Conservation (phyloP, 1,140 invertebrate species). For the Brachionus rotundiformis region DNA sequence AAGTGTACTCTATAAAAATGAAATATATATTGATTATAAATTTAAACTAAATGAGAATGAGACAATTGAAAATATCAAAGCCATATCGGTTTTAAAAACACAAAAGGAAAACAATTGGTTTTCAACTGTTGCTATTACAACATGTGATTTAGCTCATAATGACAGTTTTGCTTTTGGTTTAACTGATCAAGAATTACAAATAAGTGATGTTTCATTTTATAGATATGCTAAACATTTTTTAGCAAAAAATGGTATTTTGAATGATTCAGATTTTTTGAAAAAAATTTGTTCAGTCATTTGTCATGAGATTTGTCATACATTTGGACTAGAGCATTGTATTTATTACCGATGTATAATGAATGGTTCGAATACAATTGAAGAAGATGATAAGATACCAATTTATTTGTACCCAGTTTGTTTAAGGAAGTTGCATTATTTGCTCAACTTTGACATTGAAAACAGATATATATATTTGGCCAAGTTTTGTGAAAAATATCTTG, state of each 20-base stretch:
- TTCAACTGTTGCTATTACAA: too few relatives aligned
- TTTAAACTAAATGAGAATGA: too few relatives aligned
- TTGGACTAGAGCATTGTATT: conserved; percentile 57
- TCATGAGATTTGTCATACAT: conserved; percentile 58
- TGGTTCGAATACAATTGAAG: conserved; percentile 56
- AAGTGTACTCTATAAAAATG: too few relatives aligned
- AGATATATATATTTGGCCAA: conserved; percentile 2
- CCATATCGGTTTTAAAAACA: too few relatives aligned
- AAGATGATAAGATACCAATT: conserved; percentile 56
- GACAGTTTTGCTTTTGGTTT: too few relatives aligned
- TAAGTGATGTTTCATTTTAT: too few relatives aligned
- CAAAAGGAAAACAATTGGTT: too few relatives aligned
- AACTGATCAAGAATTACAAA: too few relatives aligned
- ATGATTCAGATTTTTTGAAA: conserved; percentile 51
- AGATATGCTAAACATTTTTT: too few relatives aligned
- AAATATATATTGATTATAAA: too few relatives aligned
- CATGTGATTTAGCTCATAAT: too few relatives aligned
- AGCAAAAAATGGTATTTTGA: not conserved
- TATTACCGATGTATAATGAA: conserved; percentile 59
- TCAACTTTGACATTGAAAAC: not conserved
- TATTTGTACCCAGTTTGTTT: conserved; percentile 59
- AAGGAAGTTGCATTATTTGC: conserved; percentile 56
- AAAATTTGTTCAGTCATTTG: conserved; percentile 54
- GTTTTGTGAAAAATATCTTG: conserved; percentile 54
- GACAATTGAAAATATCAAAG: too few relatives aligned